A percentile compares a stretch with the other conserved stretches of the same genome.
Evolutionary conservation across 1,140 invertebrate genomes (phyloP).

Genomic region (Probaryconus sp.): DNA sequence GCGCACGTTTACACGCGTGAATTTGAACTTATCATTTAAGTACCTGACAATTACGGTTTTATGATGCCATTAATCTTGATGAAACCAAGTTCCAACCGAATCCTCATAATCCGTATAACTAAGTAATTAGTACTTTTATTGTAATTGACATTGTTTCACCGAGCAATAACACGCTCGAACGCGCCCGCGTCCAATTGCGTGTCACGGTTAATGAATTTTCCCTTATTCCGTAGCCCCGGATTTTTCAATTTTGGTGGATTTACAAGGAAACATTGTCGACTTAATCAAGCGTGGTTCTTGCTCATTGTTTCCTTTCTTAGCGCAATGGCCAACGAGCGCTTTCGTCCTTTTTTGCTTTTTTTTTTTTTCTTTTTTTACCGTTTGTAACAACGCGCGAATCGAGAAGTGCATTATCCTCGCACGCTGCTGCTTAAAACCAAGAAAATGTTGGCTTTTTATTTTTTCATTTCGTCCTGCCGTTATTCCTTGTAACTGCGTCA

Average conservation of each 20-base stretch:
- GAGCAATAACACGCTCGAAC: conserved; percentile 23
- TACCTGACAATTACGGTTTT: conserved; percentile 43
- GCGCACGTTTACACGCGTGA: conserved; percentile 16
- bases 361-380: conserved; percentile 12
- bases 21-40: conserved; percentile 40
- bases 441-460: conserved; percentile 32
- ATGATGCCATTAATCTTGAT: conserved; percentile 36
- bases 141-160: conserved; percentile 26
- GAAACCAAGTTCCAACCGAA: conserved; percentile 42
- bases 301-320: conserved; percentile 46
- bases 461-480: conserved; percentile 24
- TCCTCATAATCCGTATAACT: conserved; percentile 34
- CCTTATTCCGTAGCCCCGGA: conserved; percentile 9
- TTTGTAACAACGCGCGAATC: conserved; percentile 10
- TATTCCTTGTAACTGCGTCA: conserved; percentile 17
- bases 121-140: conserved; percentile 41
- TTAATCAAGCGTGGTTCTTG: conserved; percentile 66
- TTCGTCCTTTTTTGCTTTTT: conserved; percentile 13
- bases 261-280: conserved; percentile 57
- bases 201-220: not conserved
- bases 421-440: conserved; percentile 31
- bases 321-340: not conserved
- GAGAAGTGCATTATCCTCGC: conserved; percentile 41
- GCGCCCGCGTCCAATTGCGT: conserved; percentile 3
- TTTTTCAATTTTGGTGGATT: conserved; percentile 54